A percentile compares a stretch with the other conserved stretches of the same genome.
Evolutionary conservation across 2,797 vertebrate genomes (phyloP).

Genomic region (Hafferia zeledoni): DNA sequence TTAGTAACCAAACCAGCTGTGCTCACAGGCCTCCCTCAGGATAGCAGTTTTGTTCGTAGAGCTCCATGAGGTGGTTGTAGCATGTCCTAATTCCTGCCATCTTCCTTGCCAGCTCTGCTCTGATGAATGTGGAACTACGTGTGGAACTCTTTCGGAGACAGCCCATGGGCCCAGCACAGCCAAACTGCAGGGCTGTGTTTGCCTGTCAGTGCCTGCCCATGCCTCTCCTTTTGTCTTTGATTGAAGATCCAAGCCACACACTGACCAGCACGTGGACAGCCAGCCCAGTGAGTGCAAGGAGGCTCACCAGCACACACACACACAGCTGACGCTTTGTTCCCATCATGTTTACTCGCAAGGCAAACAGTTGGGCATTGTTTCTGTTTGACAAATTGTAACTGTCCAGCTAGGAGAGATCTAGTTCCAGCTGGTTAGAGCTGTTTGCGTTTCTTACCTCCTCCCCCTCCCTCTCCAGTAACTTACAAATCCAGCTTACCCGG

Average conservation of each 20-base stretch:
- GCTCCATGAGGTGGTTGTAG: neutral
- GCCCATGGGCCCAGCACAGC: neutral
- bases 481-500: neutral
- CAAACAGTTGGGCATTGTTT: conserved; percentile 69
- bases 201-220: neutral
- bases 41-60: neutral
- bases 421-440: conserved; percentile 48
- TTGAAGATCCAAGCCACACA: neutral
- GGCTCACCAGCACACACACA: neutral
- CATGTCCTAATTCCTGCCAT: neutral
- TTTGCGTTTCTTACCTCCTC: conserved; percentile 10
- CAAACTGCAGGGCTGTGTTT: neutral
- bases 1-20: neutral
- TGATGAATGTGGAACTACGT: neutral
- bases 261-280: neutral
- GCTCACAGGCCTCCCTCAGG: neutral
- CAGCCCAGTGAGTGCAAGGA: conserved; percentile 27
- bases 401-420: conserved; percentile 23
- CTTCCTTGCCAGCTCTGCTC: neutral
- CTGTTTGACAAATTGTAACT: conserved; percentile 44
- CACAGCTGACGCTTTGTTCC: conserved; percentile 69
- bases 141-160: neutral
- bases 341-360: conserved; percentile 1
- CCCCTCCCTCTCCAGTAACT: neutral
- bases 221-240: conserved; percentile 22